Base-by-base conservation (phyloP, 2,797 vertebrate species). In the Tragopan temminckii region DNA sequence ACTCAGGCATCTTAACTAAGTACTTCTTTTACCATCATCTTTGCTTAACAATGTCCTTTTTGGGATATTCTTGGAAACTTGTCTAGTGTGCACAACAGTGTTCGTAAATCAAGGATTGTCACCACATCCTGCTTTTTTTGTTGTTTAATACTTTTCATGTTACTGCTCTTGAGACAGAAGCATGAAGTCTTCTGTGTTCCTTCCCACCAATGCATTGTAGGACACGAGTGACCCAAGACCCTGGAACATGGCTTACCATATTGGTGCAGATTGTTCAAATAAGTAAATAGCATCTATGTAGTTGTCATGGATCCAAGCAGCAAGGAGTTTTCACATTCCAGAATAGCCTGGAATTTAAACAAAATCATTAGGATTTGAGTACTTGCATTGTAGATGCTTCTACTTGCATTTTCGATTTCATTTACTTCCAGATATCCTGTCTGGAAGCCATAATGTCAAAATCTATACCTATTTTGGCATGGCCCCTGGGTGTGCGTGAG, bases 341-440 rank as follows among this genome's bases (percentile, higher is more conserved):
- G 80, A 91, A 91, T 85, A 95, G 88, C 85, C 94, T 97, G 74
- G 43, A 93, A 89, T 94, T 94, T 52, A 89, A 94, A 90, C 25
- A 83, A 68, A 80, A 71, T 48, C 11, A 31, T 92, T 71, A 95
- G 61, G 7, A 14, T 77, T 27, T 67, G 27, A 36, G 45, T 35
- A 58, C 48, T 35, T 42, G 38, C 35, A 52, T 38, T 45, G n/a
- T 42, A 52, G 57, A 78, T 67, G 21, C 4, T 77, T 19, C 10
- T 72, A 23, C 52, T 76, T 76, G 38, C 29, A 17, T 75, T 80
- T 90, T 52, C 13, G 11, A 12, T 91, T 78, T 90, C 7, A 67
- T 88, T 80, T 77, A 53, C 48, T 68, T 89, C 64, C 43, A 82
- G 88, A 63, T 40, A 33, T 4, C 4, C 16, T 87, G 4, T 64